Base-by-base conservation (phyloP, 1,140 invertebrate species). In the Papilio dardanus region DNA sequence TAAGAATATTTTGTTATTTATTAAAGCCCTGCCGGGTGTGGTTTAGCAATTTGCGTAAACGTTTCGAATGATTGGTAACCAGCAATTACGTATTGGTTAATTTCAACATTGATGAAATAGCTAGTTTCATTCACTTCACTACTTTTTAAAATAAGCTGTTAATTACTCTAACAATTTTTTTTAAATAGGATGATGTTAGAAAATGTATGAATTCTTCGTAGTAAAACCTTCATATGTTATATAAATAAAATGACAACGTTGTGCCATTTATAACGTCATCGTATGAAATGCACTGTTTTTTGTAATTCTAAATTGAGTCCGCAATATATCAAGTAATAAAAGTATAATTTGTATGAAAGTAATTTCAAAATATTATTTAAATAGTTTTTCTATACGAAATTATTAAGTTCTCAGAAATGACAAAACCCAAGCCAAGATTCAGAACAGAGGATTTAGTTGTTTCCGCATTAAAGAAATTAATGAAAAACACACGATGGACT, bases 401-500 rank as follows among this genome's bases (percentile, higher is more conserved):
- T 24, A 24, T 24, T 54, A 54, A 54, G 24, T 54, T 54, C 54
- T 14, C 21, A 62, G 10, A 14, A 24, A 62, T 62, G 54, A 62
- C 54, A 28, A 62, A 62, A 62, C 54, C 54, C 12, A 62, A 62
- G 12, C 21, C 54, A 67, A 67, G 21, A n/a, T n/a, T n/a, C n/a
- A n/a, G n/a, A 67, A 35, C 33, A 67, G 81, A 81, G n/a, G 81
- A 86, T 76, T 79, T 86, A 7, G 84, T 88, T 28, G 31, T 88
- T 30, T 84, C 83, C 8, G 87, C 87, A 7, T 80, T 89, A 2
- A 86, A 83, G 58, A 87, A 86, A 67, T 58, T 87, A 35, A 89
- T 83, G 80, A 85, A 80, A 66, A 86, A 87, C 62, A 89, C 86
- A 14, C 85, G 83, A 3, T 89, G 87, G 86, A 86, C 86, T 2